Evolutionary conservation across 2,888 invertebrate genomes (phyloP), one percentile per base, ranked within the genome.

Genomic region (Torymus auratus): DNA sequence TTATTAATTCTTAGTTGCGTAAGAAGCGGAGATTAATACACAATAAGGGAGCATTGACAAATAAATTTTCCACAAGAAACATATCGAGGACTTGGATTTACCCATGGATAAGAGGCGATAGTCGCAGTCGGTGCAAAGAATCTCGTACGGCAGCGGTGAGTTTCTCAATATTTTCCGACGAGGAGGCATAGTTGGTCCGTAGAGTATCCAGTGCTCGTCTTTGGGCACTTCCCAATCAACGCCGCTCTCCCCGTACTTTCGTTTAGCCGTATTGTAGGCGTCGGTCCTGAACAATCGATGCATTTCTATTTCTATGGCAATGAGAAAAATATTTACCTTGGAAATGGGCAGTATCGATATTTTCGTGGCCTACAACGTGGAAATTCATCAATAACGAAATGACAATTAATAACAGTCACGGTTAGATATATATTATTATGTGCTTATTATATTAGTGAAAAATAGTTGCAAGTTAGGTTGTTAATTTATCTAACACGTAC

Each of bases 241-340:
- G 2, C 82, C 82, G 68, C 86, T 84, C 20, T 80, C 62, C 0
- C 7, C 2, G 20, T n/a, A 73, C n/a, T 61, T 77, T 85, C 93
- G 93, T 85, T 92, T 92, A 13, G 92, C 92, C 0, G 91, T 91
- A 86, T 94, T 94, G 86, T 93, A 95, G 83, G 92, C 91, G 76
- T 93, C 92, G 0, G 93, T 93, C 86, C 94, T 92, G 84, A 94
- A 92, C 69, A 94, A 84, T 77, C 94, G 91, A 86, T 94, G 92
- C 58, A 93, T 88, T 91, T 95, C 94, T 78, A 93, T 85, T 88
- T 94, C 94, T 94, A 41, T 41, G 41, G 41, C 41, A 41, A 41
- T 41, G 41, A 41, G 86, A 5, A 12, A 56, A 60, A 73, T 60
- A 52, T 67, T 74, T 41, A 41, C 41, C 41, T 56, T 28, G n/a